Conservation (phyloP, 2,113 vertebrate genomes). For the Thamnophis sirtalis region DNA sequence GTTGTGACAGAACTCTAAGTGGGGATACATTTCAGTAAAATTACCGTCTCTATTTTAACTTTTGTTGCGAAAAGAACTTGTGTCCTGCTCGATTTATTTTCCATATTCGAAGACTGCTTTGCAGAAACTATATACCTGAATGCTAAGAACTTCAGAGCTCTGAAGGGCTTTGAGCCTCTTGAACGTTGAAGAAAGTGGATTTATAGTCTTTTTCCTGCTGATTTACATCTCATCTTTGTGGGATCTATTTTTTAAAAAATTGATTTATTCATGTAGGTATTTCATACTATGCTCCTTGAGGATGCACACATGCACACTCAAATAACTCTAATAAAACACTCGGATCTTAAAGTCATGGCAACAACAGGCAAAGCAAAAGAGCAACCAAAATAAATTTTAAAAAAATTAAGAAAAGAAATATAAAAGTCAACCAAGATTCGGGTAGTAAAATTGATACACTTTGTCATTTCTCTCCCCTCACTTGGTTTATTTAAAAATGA, state of each 20-base stretch:
- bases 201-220: background rate
- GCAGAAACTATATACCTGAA: background rate
- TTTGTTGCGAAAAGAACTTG: background rate
- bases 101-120: background rate
- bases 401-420: background rate
- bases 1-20: background rate
- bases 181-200: background rate
- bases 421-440: background rate
- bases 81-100: background rate
- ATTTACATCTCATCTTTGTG: background rate
- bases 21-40: conserved; percentile 10
- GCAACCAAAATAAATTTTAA: background rate
- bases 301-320: background rate
- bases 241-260: background rate
- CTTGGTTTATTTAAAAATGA: background rate
- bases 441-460: background rate
- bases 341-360: background rate
- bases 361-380: background rate
- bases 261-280: background rate
- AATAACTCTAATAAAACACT: background rate
- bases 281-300: background rate
- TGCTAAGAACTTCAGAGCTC: background rate
- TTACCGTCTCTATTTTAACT: conserved; percentile 6
- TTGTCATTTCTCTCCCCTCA: background rate
- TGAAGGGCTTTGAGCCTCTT: background rate